Evolutionary conservation across 2,797 vertebrate species (phyloP), one percentile per base, ranked within the genome.

Genomic region (Acropternis orthonyx): DNA sequence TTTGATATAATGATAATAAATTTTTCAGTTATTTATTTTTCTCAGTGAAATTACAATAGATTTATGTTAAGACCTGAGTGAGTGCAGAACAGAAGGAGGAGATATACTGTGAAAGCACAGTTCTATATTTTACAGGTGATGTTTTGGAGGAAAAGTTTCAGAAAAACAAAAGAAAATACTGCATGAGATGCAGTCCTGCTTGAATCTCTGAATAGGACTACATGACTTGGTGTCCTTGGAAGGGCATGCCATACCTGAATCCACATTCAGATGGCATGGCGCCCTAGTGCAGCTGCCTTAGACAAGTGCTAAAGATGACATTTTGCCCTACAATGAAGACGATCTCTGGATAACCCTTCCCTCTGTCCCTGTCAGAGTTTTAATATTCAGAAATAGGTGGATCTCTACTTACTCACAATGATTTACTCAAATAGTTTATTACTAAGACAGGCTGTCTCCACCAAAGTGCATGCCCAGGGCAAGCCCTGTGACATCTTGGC

Each of bases 1-100:
- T 76, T 30, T 92, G 69, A 58, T 58, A 65, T 37, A 92, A 85
- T 46, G 16, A 65, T 43, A n/a, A 71, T 17, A 84, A 82, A 6
- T 16, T 82, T 91, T 92, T 73, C 27, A n/a, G 43, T 62, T 85
- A 55, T 83, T 81, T 85, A 27, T 82, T 92, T 92, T 91, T 79
- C 43, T 66, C 48, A 73, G 30, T 55, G 55, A 89, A 94, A 91
- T 88, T 91, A 66, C 34, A 48, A 21, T 84, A 84, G 44, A 14
- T 75, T 95, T 74, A 43, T 75, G 4, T 56, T 76, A 78, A 92
- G 49, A 62, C 23, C 30, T 51, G 34, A 65, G 55, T 46, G 59
- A 88, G 30, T 28, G 27, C 12, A 36, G 46, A 85, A 79, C 24
- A 81, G 54, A 61, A 39, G 30, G 44, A 75, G 37, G 21, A 92